phyloP scores from a whole-genome alignment of 2,888 invertebrate genomes.

The Perizoma affinitatum region DNA sequence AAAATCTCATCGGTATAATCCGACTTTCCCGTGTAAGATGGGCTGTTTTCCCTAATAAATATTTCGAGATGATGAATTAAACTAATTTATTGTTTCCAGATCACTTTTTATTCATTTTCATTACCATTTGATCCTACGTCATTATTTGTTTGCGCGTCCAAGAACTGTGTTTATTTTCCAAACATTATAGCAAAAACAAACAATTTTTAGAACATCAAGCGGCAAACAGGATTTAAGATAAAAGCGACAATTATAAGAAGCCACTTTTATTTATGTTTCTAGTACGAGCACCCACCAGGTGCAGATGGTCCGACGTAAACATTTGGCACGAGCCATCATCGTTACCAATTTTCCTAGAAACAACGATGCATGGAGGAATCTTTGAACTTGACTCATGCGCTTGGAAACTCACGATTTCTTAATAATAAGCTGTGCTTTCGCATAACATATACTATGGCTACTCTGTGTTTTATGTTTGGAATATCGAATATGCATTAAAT shows the following conservation, averaged over 20 bases:
- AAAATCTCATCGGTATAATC: conserved; percentile 34
- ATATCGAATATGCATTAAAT: too few relatives aligned
- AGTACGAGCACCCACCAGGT: conserved; percentile 16
- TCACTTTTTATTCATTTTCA: too few relatives aligned
- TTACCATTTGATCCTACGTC: neutral
- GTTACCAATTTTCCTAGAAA: conserved; percentile 34
- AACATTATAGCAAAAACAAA: conserved; percentile 10
- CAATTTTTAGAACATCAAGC: conserved; percentile 14
- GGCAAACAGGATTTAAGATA: conserved; percentile 13
- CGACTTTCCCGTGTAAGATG: conserved; percentile 31
- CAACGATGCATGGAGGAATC: conserved; percentile 26
- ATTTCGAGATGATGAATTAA: conserved; percentile 23
- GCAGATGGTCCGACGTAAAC: conserved; percentile 33
- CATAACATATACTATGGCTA: too few relatives aligned
- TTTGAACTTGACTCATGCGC: conserved; percentile 39
- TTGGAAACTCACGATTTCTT: neutral
- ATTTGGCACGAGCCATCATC: conserved; percentile 34
- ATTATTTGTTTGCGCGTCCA: neutral
- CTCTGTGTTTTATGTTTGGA: too few relatives aligned
- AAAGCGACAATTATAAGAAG: conserved; percentile 23
- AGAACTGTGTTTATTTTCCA: conserved; percentile 3
- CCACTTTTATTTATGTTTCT: conserved; percentile 21
- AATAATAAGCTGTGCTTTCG: too few relatives aligned
- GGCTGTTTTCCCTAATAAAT: conserved; percentile 35
- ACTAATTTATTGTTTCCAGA: neutral